These are phyloP conservation scores for Gorsachius magnificus DNA, from an alignment of 2,797 vertebrate genomes.

Conservation along the genomic window DNA sequence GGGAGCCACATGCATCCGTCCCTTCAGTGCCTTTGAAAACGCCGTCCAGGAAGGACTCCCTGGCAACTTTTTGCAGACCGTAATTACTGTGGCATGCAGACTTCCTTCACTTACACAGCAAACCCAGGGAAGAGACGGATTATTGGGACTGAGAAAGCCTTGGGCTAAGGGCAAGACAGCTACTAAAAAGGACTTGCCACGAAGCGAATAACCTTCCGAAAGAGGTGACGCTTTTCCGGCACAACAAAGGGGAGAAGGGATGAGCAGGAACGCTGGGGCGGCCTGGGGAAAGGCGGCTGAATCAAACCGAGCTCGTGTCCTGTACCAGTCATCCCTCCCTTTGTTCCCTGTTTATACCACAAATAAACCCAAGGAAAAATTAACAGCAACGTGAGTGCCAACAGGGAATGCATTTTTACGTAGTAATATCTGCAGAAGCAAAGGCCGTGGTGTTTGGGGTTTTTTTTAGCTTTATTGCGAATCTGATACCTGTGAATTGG, in stretches of 20 bases:
- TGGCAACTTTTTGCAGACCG: background rate
- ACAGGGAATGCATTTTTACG: background rate
- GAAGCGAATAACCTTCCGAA: background rate
- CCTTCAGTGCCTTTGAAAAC: background rate
- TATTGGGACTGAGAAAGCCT: background rate
- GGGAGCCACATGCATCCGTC: background rate
- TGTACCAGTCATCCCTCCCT: background rate
- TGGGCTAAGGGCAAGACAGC: background rate
- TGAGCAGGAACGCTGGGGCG: background rate
- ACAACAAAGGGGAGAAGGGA: background rate
- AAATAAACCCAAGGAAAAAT: background rate
- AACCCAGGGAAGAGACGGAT: background rate
- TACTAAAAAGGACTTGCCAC: background rate
- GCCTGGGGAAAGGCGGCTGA: rapidly evolving
- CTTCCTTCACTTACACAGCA: background rate
- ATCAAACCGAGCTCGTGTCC: background rate
- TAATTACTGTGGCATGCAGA: background rate
- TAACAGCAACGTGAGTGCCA: background rate
- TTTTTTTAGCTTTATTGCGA: background rate
- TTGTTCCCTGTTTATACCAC: background rate
- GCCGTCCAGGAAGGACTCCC: background rate
- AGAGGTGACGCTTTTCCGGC: background rate
- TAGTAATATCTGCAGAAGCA: background rate
- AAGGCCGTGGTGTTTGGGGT: background rate
- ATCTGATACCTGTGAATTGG: background rate